These are phyloP conservation scores for Plutella xylostella DNA, from an alignment of 2,888 invertebrate genomes.

Conservation along the genomic window DNA sequence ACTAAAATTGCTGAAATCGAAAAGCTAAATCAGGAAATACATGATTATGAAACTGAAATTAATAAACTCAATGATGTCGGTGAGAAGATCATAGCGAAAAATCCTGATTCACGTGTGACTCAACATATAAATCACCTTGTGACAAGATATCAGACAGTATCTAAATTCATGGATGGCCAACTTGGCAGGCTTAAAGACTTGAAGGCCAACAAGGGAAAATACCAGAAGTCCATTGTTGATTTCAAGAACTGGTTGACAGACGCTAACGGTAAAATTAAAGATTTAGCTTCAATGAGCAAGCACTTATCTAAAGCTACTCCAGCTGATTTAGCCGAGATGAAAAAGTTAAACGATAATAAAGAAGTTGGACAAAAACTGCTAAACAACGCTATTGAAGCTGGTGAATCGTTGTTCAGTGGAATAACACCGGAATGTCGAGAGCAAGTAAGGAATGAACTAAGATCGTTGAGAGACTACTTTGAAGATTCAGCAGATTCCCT, in stretches of 20 bases:
- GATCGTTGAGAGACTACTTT: conserved; percentile 83
- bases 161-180: conserved; percentile 77
- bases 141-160: conserved; percentile 79
- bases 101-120: conserved; percentile 85
- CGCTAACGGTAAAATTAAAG: conserved; percentile 79
- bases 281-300: conserved; percentile 78
- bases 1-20: conserved; percentile 77
- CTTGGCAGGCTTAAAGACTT: conserved; percentile 79
- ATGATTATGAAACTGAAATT: conserved; percentile 74
- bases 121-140: conserved; percentile 85
- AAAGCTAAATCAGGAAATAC: conserved; percentile 72
- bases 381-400: conserved; percentile 85
- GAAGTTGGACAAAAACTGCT: conserved; percentile 84
- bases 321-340: conserved; percentile 81
- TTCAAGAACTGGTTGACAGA: conserved; percentile 85
- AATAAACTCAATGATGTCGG: conserved; percentile 76
- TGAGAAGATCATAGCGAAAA: conserved; percentile 78
- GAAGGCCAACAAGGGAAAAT: conserved; percentile 76
- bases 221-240: conserved; percentile 73
- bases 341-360: conserved; percentile 77
- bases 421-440: conserved; percentile 91
- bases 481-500: conserved; percentile 88
- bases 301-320: conserved; percentile 79
- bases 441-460: conserved; percentile 82
- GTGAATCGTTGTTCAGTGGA: conserved; percentile 88